Base-by-base conservation (phyloP, 2,888 invertebrate genomes). In the Phyllotreta cruciferae region DNA sequence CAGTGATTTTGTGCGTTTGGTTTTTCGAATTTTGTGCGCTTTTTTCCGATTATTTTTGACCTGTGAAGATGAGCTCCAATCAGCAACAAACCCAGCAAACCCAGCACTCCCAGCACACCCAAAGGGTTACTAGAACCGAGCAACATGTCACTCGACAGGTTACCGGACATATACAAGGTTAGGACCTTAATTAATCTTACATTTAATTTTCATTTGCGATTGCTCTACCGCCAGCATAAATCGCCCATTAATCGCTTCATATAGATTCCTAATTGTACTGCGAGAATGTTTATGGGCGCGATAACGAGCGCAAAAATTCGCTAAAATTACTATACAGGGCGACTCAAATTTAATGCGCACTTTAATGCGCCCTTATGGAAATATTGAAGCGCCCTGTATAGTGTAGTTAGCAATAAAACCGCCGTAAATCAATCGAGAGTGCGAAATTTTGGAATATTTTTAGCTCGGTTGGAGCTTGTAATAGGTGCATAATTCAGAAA, bases 101-200 rank as follows among this genome's bases (percentile, higher is more conserved):
- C 53, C 83, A 83, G 62, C 79, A 79, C 56, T 78, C 76, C 63
- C 81, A 81, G 70, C 81, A 81, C 72, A 83, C 86, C 45, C 85
- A 87, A 79, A 83, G 85, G 80, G 85, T 87, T 78, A 87, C 86
- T 80, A 84, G 88, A 80, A 90, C 90, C 74, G 91, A 92, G 84
- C 90, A 90, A 82, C 90, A 89, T 81, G 88, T 90, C 83, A 90
- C 90, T 74, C 85, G 90, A 79, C 91, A 92, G 83, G 86, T 90
- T 84, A 89, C 90, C 83, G 81, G 80, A 71, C 82, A 82, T 82
- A 90, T 90, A 83, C 87, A 88, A 90, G 90, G 90, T 81, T 77
- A 81, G 81, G 70, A 71, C 56, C 45, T n/a, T n/a, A 60, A 66
- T 66, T 75, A 63, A 56, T 64, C 44, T 24, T 3, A 24, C 24